Conservation (phyloP, 2,888 invertebrate genomes). For the Zhengitettix transpicula region DNA sequence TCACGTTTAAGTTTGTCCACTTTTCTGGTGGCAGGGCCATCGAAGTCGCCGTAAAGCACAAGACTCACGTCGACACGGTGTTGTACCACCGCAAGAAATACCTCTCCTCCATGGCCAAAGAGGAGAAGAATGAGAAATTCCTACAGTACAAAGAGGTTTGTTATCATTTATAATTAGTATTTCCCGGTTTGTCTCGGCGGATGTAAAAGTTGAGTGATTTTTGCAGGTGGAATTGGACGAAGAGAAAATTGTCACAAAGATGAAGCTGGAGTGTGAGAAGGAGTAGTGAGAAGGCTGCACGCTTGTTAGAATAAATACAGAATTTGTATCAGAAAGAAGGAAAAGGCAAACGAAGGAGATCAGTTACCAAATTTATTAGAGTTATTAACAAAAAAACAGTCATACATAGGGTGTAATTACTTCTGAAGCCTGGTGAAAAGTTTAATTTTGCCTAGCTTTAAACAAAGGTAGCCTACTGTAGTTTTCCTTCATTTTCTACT, state of each 20-base stretch:
- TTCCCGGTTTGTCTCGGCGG: slow-evolving; percentile 3
- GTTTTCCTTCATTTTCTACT: too few species aligned
- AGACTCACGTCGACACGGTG: slow-evolving; percentile 56
- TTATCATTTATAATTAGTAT: slow-evolving; percentile 1
- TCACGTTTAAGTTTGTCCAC: slow-evolving; percentile 10
- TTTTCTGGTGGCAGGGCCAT: slow-evolving; percentile 52
- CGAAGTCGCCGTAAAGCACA: slow-evolving; percentile 55
- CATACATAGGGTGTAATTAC: too few species aligned
- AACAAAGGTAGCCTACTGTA: too few species aligned
- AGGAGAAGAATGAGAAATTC: slow-evolving; percentile 39
- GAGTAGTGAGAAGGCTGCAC: slow-evolving; percentile 15
- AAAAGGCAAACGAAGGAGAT: too few species aligned
- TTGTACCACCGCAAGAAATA: slow-evolving; percentile 46
- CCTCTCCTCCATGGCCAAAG: slow-evolving; percentile 36
- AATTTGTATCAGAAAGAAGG: too few species aligned
- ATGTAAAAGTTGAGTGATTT: too few species aligned
- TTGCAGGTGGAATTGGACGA: slow-evolving; percentile 29
- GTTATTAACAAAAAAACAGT: too few species aligned
- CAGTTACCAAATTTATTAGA: too few species aligned
- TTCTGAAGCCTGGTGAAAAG: too few species aligned
- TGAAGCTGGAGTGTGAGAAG: slow-evolving; percentile 25
- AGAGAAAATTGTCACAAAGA: slow-evolving; percentile 30
- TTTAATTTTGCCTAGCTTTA: too few species aligned
- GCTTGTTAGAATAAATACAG: too few species aligned
- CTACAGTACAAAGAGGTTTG: slow-evolving; percentile 24